phyloP scores from a whole-genome alignment of 1,140 invertebrate species.

The Drosophila watanabei region DNA sequence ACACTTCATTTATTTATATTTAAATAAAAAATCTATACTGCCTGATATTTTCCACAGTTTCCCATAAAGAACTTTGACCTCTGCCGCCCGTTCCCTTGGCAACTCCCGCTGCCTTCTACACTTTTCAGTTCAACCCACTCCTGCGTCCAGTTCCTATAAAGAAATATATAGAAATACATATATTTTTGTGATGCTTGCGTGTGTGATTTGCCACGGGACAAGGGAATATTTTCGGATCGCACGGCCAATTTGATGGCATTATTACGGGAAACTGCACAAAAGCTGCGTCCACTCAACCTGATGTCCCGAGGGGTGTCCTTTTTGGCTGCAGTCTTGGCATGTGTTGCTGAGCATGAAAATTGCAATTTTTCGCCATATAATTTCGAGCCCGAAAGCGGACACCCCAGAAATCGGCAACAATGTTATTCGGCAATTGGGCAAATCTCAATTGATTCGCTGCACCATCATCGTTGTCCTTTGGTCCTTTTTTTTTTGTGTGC shows the following conservation, averaged over 20 bases:
- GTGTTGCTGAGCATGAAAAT: slow-evolving; percentile 68
- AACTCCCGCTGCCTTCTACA: not conserved
- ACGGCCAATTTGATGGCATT: slow-evolving; percentile 69
- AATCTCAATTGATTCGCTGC: slow-evolving; percentile 75
- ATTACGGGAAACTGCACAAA: slow-evolving; percentile 62
- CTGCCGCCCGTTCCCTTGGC: not conserved
- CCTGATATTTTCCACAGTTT: not conserved
- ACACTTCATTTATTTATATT: not conserved
- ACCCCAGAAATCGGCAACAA: slow-evolving; percentile 40
- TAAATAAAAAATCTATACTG: not conserved
- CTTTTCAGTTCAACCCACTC: slow-evolving; percentile 14
- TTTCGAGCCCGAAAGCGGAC: slow-evolving; percentile 35
- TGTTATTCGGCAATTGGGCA: slow-evolving; percentile 44
- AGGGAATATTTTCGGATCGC: slow-evolving; percentile 17
- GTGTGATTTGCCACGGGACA: slow-evolving; percentile 20
- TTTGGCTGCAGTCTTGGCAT: slow-evolving; percentile 37
- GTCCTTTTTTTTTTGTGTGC: slow-evolving; percentile 4
- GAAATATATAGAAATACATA: not conserved
- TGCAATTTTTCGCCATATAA: slow-evolving; percentile 74
- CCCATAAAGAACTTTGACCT: not conserved
- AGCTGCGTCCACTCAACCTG: slow-evolving; percentile 20
- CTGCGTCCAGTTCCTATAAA: not conserved
- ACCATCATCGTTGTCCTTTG: slow-evolving; percentile 51
- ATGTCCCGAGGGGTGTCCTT: slow-evolving; percentile 28
- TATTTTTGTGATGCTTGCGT: not conserved